phyloP scores from a whole-genome alignment of 2,113 vertebrate species.

The Nyctibius bracteatus region DNA sequence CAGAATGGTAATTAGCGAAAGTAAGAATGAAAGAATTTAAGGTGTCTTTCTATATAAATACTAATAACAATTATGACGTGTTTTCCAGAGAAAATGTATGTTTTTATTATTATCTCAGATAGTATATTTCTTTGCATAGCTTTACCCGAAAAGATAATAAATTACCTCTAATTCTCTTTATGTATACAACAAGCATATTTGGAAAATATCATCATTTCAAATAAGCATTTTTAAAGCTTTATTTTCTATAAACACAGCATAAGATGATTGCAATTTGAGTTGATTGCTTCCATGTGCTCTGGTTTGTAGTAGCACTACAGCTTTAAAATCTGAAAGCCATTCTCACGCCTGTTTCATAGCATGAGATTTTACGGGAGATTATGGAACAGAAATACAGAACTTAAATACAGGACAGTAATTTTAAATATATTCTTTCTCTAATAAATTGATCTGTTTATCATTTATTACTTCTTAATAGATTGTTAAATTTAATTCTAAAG shows the following conservation, averaged over 20 bases:
- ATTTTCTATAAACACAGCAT: neutral
- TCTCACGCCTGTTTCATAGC: neutral
- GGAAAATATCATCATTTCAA: neutral
- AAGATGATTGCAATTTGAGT: neutral
- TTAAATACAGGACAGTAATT: neutral
- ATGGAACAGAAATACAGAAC: neutral
- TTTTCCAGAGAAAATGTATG: neutral
- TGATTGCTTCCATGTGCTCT: conserved; percentile 11
- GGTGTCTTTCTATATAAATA: neutral
- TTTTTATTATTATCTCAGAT: neutral
- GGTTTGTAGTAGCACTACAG: neutral
- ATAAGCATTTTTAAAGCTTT: neutral
- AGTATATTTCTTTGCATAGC: neutral
- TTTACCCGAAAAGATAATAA: neutral
- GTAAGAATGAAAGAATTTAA: neutral
- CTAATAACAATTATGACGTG: neutral
- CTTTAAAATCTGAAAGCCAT: neutral
- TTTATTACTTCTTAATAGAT: neutral
- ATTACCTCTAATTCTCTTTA: neutral
- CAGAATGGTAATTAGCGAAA: neutral
- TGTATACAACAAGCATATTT: neutral
- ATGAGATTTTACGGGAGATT: neutral
- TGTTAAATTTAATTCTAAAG: neutral
- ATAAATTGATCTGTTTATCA: neutral
- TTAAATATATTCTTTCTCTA: neutral